Base-by-base conservation (phyloP, 2,888 invertebrate genomes). In the Watsonalla cultraria region DNA sequence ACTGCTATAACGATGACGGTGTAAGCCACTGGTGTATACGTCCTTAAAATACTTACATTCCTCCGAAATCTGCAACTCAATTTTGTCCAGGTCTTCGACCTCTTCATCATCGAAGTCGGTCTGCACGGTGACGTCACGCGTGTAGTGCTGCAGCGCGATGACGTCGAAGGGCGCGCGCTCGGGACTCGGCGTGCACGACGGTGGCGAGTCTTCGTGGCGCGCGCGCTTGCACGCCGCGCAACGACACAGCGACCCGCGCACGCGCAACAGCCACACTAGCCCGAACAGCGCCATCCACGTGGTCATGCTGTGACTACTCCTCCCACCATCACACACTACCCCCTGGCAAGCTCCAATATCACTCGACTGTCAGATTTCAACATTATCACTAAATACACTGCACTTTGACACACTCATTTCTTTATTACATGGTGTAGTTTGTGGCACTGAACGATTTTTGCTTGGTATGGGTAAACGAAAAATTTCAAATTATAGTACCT, bases 251-350 rank as follows among this genome's bases (percentile, higher is more conserved):
- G 95, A 95, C 70, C 95, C 94, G 84, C 95, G 94, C 86, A 95
- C 94, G 76, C 95, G 94, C 83, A 95, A 86, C 85, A 95, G 92
- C 95, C 95, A 95, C 90, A 95, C 95, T 93, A 95, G 94, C 88
- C 95, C 95, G 92, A 96, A 95, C 76, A 95, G 94, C 92, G 96
- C 96, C 95, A 95, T 95, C 92, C 92, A 93, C 90, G 88, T 88
- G 78, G 84, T 90, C 90, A 90, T 90, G 68, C 86, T 90, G 86
- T 69, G 74, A 78, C 84, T 80, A 84, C 82, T 74, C 60, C 61
- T 77, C 76, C 80, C 81, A 84, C 78, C 74, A 78, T 83, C 74
- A 78, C 79, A 74, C 55, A 53, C 59, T 37, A 49, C 49, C 37
- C 51, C 47, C 55, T 35, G 24, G 55, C 49, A 37, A 11, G 15